Conservation (phyloP, 2,113 vertebrate genomes). For the Microtus montanus region DNA sequence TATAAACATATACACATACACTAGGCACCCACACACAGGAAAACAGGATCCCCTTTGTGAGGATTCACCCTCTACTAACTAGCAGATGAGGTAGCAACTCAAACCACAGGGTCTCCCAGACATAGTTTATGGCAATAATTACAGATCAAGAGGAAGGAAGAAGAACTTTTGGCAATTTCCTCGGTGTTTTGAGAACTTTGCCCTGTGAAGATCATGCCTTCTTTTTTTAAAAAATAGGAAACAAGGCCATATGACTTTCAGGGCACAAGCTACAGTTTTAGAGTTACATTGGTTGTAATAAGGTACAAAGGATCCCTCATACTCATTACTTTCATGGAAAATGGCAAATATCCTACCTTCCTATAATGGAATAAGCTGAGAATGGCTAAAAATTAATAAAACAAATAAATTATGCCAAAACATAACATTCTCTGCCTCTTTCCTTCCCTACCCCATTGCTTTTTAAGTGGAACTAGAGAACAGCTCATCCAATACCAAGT, state of each 20-base stretch:
- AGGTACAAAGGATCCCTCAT: not conserved
- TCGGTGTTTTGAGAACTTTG: constrained; percentile 44
- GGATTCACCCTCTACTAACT: constrained; percentile 21
- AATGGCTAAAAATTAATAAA: constrained; percentile 70
- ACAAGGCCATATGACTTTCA: constrained; percentile 1
- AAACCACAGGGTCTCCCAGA: not conserved
- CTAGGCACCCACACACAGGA: not conserved
- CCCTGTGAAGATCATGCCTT: not conserved
- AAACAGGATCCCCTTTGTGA: not conserved
- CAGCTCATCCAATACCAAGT: constrained; percentile 60
- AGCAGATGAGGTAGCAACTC: not conserved
- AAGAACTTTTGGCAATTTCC: constrained; percentile 18
- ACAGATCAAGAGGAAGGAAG: not conserved
- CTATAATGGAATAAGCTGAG: constrained; percentile 64
- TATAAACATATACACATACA: too few relatives aligned
- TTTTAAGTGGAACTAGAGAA: constrained; percentile 66
- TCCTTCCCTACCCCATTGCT: constrained; percentile 45
- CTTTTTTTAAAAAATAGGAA: not conserved
- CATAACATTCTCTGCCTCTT: constrained; percentile 58
- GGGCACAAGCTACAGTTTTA: not conserved
- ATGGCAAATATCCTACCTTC: constrained; percentile 51
- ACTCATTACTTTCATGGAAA: constrained; percentile 48
- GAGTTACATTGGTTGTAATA: constrained; percentile 33
- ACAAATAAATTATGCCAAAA: constrained; percentile 70
- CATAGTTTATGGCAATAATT: constrained; percentile 29